phyloP scores from a whole-genome alignment of 2,797 vertebrate species.

The Sebastes steindachneri region DNA sequence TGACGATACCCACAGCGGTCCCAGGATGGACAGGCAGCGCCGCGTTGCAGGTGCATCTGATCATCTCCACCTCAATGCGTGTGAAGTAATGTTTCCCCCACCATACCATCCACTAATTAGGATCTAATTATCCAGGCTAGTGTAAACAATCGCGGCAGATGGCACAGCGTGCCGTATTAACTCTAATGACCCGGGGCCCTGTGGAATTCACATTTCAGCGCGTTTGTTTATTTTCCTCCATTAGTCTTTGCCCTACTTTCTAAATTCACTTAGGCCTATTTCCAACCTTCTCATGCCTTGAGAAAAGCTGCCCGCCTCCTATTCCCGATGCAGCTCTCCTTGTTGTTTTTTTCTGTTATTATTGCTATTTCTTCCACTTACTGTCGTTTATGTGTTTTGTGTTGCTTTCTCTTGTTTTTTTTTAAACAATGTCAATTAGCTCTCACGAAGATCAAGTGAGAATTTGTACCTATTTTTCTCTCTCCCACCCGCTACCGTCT shows the following conservation, averaged over 20 bases:
- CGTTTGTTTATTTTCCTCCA: slow-evolving; percentile 85
- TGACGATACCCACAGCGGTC: slow-evolving; percentile 26
- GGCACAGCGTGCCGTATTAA: slow-evolving; percentile 88
- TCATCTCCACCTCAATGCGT: slow-evolving; percentile 68
- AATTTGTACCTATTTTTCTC: slow-evolving; percentile 43
- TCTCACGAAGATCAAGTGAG: slow-evolving; percentile 48
- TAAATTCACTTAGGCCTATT: slow-evolving; percentile 81
- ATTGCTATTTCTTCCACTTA: slow-evolving; percentile 45
- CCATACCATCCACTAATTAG: slow-evolving; percentile 94
- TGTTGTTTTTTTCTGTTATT: slow-evolving; percentile 12
- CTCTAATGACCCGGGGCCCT: slow-evolving; percentile 89
- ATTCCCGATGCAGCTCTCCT: slow-evolving; percentile 17
- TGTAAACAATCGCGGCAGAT: slow-evolving; percentile 97
- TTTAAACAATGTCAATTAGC: slow-evolving; percentile 70
- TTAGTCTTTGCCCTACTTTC: slow-evolving; percentile 87
- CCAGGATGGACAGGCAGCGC: slow-evolving; percentile 55
- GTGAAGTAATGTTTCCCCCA: slow-evolving; percentile 79
- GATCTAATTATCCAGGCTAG: slow-evolving; percentile 94
- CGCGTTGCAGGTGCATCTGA: slow-evolving; percentile 74
- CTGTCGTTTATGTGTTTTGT: slow-evolving; percentile 61
- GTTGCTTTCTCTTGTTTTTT: slow-evolving; percentile 30
- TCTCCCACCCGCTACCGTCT: slow-evolving; percentile 27
- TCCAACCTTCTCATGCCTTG: slow-evolving; percentile 72
- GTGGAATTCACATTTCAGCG: slow-evolving; percentile 84
- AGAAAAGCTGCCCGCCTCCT: slow-evolving; percentile 57